Base-by-base conservation (phyloP, 2,113 vertebrate genomes). In the Etheostoma spectabile region DNA sequence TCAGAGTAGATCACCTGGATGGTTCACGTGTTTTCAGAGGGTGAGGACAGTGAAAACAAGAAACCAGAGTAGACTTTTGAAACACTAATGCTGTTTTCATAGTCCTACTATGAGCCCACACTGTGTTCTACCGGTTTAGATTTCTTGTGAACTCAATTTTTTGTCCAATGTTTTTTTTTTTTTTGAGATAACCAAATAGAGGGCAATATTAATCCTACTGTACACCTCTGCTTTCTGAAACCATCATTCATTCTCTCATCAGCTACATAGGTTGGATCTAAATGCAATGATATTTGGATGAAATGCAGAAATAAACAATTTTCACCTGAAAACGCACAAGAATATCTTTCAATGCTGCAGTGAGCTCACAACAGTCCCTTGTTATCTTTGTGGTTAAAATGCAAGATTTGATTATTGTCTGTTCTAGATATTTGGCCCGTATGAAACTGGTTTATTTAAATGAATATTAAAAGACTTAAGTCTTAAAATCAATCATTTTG, bases 201-300 rank as follows among this genome's bases (percentile, higher is more conserved):
- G 55, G 79, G 53, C 80, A 74, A 74, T 83, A 72, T 86, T 59
- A 19, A 66, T 65, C 74, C 57, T 35, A 73, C 56, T 82, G 24
- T 73, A 74, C 24, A 69, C 64, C 16, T 74, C 69, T 71, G 59
- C 59, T 86, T 86, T 59, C 61, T 70, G 30, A 13, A 80, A 83
- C 21, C 64, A 49, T 79, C 62, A 48, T 80, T 79, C 62, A 57
- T 64, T 75, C 46, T 86, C 69, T 84, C 74, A 74, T 90, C 76
- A 81, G 71, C 63, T 66, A 22, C 66, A 70, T 30, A 60, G 2
- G 49, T 81, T 85, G 74, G 77, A 57, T 89, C 12, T 27, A 79
- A 88, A 77, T 85, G 62, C 78, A 77, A 79, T 79, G 46, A 72
- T 63, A 88, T 70, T 76, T 77, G 67, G 59, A 88, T 87, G 61